Percentiles rank a stretch among this genome's conserved stretches.
Conservation (phyloP, 2,797 vertebrate genomes). For the Lerista edwardsae region DNA sequence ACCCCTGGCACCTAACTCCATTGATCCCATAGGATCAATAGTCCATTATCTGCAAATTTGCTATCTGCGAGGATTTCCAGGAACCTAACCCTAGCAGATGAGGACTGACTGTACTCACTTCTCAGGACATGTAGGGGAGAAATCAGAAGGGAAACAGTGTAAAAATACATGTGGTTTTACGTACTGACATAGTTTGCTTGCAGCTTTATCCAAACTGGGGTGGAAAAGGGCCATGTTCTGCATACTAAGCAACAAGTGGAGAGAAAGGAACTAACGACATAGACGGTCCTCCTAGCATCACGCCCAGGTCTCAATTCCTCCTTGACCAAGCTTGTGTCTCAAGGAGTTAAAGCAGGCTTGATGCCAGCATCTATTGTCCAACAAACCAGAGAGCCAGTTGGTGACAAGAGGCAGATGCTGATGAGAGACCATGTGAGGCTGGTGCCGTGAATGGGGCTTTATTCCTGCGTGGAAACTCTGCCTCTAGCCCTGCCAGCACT, state of each 20-base stretch:
- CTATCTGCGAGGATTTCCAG: too few relatives aligned
- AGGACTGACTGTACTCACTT: too few relatives aligned
- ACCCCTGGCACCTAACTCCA: too few relatives aligned
- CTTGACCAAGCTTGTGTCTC: not conserved
- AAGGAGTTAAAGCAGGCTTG: conserved; percentile 68
- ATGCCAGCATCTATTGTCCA: conserved; percentile 63
- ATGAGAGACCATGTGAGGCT: conserved; percentile 79
- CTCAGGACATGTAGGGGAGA: not conserved
- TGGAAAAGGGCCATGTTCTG: not conserved
- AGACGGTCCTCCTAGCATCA: not conserved
- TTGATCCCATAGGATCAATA: too few relatives aligned
- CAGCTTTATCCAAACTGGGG: not conserved
- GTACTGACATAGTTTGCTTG: not conserved
- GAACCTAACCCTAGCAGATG: too few relatives aligned
- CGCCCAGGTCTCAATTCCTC: not conserved
- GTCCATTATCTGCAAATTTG: too few relatives aligned
- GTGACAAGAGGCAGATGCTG: conserved; percentile 81
- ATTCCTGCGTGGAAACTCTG: conserved; percentile 64
- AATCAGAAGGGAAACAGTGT: not conserved
- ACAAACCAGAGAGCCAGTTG: conserved; percentile 74
- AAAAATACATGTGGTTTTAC: not conserved
- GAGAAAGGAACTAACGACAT: not conserved
- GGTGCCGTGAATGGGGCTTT: conserved; percentile 79
- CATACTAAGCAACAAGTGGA: not conserved
- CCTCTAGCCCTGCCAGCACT: conserved; percentile 49